These are phyloP conservation scores for Cancer borealis DNA, from an alignment of 2,888 invertebrate genomes.

Conservation along the genomic window DNA sequence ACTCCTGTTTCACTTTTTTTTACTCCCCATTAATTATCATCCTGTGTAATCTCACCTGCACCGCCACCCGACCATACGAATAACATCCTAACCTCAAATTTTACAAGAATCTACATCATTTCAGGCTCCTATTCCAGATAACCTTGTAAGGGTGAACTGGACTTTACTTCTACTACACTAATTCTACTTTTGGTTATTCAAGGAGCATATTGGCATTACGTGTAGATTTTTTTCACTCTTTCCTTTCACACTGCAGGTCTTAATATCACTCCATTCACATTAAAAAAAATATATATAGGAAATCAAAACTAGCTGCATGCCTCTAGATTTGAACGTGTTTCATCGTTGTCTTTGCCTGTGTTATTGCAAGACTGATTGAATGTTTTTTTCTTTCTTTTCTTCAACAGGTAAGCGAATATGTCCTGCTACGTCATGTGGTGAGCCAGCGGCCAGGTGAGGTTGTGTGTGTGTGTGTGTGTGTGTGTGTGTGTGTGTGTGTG, in stretches of 20 bases:
- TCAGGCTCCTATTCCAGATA: background rate
- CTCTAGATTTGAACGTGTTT: too few species aligned
- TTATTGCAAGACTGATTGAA: too few species aligned
- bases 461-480: conserved; percentile 45
- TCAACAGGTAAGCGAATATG: background rate
- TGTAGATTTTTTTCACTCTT: background rate
- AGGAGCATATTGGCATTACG: too few species aligned
- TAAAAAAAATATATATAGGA: background rate
- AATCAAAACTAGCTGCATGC: too few species aligned
- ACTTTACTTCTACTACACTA: background rate
- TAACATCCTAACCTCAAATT: background rate
- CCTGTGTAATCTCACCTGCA: too few species aligned
- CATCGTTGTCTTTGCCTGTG: too few species aligned
- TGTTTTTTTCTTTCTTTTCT: background rate
- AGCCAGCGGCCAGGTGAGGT: background rate
- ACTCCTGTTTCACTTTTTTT: too few species aligned
- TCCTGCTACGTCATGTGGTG: background rate
- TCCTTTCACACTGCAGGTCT: background rate
- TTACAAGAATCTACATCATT: background rate
- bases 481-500: conserved; percentile 33
- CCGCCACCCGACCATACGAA: background rate
- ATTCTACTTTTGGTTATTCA: background rate
- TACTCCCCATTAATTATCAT: too few species aligned
- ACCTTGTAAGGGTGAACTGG: background rate
- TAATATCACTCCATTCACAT: background rate